A percentile compares a stretch with the other conserved stretches of the same genome.
These are phyloP conservation scores for Ginglymostoma cirratum DNA, from an alignment of 2,113 vertebrate genomes.

Conservation along the genomic window DNA sequence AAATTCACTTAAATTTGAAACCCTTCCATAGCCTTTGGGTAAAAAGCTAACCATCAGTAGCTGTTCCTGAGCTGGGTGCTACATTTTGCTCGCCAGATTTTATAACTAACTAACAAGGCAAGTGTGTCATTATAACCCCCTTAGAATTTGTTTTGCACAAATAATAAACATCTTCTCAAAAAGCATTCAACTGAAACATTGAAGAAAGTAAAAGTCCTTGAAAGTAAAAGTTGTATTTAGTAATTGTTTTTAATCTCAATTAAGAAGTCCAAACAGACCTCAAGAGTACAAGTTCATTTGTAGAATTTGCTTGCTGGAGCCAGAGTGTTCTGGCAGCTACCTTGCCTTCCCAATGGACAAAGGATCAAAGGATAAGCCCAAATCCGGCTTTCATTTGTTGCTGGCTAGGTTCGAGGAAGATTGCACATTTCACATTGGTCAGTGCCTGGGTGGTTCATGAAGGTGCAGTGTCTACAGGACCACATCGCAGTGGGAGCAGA, in stretches of 20 bases:
- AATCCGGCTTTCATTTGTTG: conserved; percentile 12
- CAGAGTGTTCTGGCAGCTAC: background rate
- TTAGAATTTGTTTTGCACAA: conserved; percentile 11
- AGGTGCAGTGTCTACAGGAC: conserved; percentile 97
- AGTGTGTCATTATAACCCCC: background rate
- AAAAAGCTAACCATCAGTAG: background rate
- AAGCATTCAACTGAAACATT: background rate
- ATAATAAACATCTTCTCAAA: background rate
- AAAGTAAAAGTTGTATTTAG: conserved; percentile 29
- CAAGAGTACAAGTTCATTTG: conserved; percentile 25
- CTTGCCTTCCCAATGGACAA: conserved; percentile 26
- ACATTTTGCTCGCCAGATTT: background rate
- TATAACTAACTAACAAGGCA: background rate
- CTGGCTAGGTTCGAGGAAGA: conserved; percentile 76
- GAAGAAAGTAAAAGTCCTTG: conserved; percentile 30
- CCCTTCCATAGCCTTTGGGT: background rate
- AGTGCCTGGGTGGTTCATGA: conserved; percentile 94
- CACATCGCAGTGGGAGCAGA: conserved; percentile 73
- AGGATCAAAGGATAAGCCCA: conserved; percentile 19
- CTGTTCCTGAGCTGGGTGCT: background rate
- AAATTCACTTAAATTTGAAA: background rate
- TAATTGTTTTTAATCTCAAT: conserved; percentile 28
- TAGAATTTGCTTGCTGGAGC: conserved; percentile 20
- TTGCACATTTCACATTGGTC: conserved; percentile 98
- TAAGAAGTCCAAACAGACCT: conserved; percentile 32